A percentile compares a stretch with the other conserved stretches of the same genome.
phyloP scores from a whole-genome alignment of 2,113 vertebrate genomes.

The Bujurquina vittata region DNA sequence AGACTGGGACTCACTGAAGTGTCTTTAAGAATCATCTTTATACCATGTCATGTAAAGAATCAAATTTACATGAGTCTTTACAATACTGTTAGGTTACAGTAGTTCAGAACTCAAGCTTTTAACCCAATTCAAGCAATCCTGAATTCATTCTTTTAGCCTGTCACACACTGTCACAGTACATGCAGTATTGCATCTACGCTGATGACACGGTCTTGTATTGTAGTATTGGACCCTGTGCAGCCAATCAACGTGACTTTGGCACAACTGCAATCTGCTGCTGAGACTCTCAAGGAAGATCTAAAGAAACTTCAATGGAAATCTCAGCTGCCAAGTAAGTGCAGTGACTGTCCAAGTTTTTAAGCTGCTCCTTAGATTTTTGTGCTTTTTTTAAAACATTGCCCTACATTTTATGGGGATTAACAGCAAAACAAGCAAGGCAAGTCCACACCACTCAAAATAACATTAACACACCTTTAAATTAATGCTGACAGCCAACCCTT shows the following conservation, averaged over 20 bases:
- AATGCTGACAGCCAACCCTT: slow-evolving; percentile 12
- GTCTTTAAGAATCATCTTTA: not conserved
- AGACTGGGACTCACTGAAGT: not conserved
- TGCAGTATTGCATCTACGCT: not conserved
- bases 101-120: not conserved
- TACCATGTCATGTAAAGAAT: not conserved
- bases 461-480: not conserved
- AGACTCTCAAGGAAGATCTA: not conserved
- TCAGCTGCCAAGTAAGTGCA: not conserved
- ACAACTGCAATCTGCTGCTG: not conserved
- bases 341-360: not conserved
- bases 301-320: not conserved
- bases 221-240: not conserved
- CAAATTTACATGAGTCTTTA: not conserved
- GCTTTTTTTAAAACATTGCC: not conserved
- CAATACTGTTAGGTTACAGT: not conserved
- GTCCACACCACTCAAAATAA: not conserved
- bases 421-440: not conserved
- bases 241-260: not conserved
- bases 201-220: not conserved
- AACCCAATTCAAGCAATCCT: not conserved
- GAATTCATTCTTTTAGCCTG: not conserved
- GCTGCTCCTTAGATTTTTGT: not conserved
- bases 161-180: not conserved
- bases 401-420: not conserved